Base-by-base conservation (phyloP, 2,113 vertebrate species). In the Steatornis caripensis region DNA sequence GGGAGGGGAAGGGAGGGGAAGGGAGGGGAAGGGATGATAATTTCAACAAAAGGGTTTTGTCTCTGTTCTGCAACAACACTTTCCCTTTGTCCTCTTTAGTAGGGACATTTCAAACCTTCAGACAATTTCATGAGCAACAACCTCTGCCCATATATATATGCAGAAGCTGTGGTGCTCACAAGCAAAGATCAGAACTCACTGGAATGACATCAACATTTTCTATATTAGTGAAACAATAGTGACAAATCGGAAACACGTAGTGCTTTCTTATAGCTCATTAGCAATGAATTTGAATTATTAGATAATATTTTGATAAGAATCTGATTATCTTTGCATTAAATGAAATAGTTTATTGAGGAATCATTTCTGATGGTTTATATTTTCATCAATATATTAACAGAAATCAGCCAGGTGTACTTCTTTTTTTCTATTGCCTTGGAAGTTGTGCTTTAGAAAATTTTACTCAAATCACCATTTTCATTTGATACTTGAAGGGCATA, bases 311-410 rank as follows among this genome's bases (percentile, higher is more conserved):
- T 66, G 11, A 62, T 69, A 80, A 65, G n/a, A 83, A 58, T 62
- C 58, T 30, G 13, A 43, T 29, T 66, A 12, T 48, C 80, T 75
- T 95, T 93, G 34, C 55, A 84, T 86, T 80, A 84, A 85, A 66
- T 81, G 22, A 61, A 85, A 65, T n/a, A 60, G 12, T 78, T 66
- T 83, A n/a, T 51, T 60, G 68, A 88, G 81, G 30, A 88, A 88
- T n/a, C 2, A 45, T 78, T 78, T 95, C 20, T 89, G 46, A 45
- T 27, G 15, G 43, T 26, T 87, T 90, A 71, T 51, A 64, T 68
- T 78, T 93, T 92, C 72, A 83, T 95, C 86, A 84, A 13, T 81
- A 85, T 84, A 55, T 86, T 88, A 88, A 80, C 70, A 89, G 43
- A 81, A 93, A 94, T 66, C 72, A 96, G 16, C 24, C 79, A 81